Conservation (phyloP, 2,797 vertebrate species). For the Champsocephalus esox region DNA sequence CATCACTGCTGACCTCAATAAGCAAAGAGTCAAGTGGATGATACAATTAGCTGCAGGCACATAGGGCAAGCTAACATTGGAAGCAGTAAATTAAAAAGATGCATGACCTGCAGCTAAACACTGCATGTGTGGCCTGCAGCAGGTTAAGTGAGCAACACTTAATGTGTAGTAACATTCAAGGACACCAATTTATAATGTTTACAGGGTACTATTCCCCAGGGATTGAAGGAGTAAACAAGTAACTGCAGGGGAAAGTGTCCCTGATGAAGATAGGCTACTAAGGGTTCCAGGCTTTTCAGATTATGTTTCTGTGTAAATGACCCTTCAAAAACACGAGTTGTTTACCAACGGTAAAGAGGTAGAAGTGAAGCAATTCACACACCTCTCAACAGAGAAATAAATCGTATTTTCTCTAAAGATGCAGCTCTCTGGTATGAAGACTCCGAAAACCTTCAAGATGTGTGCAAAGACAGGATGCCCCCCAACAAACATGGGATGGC, state of each 20-base stretch:
- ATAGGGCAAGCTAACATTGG: slow-evolving; percentile 1
- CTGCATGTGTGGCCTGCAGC: slow-evolving; percentile 12
- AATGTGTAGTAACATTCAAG: slow-evolving; percentile 41
- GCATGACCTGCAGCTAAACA: slow-evolving; percentile 5
- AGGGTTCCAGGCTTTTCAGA: not conserved
- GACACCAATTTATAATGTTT: slow-evolving; percentile 32
- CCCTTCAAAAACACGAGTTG: not conserved
- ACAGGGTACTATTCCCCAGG: slow-evolving; percentile 6
- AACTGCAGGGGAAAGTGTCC: not conserved
- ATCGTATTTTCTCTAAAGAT: not conserved
- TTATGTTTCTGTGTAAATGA: not conserved
- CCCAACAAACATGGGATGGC: slow-evolving; percentile 46
- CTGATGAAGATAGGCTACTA: slow-evolving; percentile 11
- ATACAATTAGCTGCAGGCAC: slow-evolving; percentile 2
- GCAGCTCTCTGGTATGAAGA: not conserved
- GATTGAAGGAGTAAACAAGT: slow-evolving; percentile 13
- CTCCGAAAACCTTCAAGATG: slow-evolving; percentile 20
- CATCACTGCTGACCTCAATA: too few relatives aligned
- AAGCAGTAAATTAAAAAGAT: slow-evolving; percentile 17
- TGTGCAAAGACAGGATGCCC: slow-evolving; percentile 50
- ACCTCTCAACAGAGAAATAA: not conserved
- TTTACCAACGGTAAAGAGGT: not conserved
- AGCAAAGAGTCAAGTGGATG: too few relatives aligned
- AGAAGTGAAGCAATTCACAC: not conserved
- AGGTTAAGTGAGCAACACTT: slow-evolving; percentile 36